Base-by-base conservation (phyloP, 2,113 vertebrate species). In the Numenius arquata region DNA sequence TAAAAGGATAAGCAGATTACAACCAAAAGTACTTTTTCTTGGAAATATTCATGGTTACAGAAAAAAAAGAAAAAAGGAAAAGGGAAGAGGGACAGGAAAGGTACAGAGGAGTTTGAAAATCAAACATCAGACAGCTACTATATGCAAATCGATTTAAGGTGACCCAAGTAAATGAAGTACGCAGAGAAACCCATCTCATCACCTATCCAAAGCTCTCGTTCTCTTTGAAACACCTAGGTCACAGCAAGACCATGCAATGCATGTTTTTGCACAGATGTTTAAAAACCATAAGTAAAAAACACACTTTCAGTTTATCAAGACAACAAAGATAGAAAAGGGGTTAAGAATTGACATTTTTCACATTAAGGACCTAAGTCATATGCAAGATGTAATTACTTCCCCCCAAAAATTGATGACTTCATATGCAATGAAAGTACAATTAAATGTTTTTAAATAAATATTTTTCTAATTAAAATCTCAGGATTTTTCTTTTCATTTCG, bases 21-120 rank as follows among this genome's bases (percentile, higher is more conserved):
- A 92, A 70, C 27, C n/a, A 89, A 89, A 95, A 90, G 38, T 56
- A 81, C 48, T 88, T 93, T 93, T 96, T 77, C 72, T 68, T 91
- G 80, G 68, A 95, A 95, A 93, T 90, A 93, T 27, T 73, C 59
- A 19, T 11, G 13, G 23, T 36, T 16, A 89, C 20, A 86, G 17
- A 76, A 55, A 8, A 72, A 62, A 67, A 63, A 82, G 9, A 12
- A n/a, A 50, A 66, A 87, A 29, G 2, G 3, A n/a, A 79, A 89
- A 45, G 6, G 5, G 5, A 83, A 94, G 3, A 0, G 5, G 6
- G 18, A 25, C n/a, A 73, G 47, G 21, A 75, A 83, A 68, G 34
- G 20, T 36, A 32, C 7, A 52, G 22, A 79, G 18, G 30, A 34
- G 50, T 90, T 95, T 92, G 78, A 89, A 93, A 97, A 95, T 68